Percentiles rank a stretch among this genome's conserved stretches.
Conservation (phyloP, 1,140 invertebrate genomes). For the Bombus soroeensis region DNA sequence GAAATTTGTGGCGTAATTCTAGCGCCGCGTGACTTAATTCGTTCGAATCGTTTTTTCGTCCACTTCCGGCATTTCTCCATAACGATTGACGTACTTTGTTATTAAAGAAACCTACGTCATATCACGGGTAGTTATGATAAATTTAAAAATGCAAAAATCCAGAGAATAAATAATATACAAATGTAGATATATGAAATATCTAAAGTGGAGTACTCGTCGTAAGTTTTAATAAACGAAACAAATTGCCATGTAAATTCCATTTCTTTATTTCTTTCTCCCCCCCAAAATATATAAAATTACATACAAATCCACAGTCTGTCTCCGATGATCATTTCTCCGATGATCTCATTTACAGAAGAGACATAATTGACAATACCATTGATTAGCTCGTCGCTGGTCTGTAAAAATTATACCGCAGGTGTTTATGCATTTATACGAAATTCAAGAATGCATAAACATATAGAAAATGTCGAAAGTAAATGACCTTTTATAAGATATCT, state of each 20-base stretch:
- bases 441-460: not conserved
- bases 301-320: too few species aligned
- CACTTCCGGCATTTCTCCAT: not conserved
- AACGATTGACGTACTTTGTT: not conserved
- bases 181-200: too few species aligned
- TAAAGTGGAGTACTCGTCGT: too few species aligned
- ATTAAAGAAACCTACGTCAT: constrained; percentile 4
- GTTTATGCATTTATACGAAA: not conserved
- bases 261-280: too few species aligned
- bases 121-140: not conserved
- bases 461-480: not conserved
- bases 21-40: constrained; percentile 37
- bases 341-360: not conserved
- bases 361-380: not conserved
- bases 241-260: too few species aligned
- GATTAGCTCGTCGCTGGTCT: too few species aligned
- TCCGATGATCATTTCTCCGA: too few species aligned
- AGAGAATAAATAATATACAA: not conserved
- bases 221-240: too few species aligned
- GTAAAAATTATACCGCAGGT: not conserved
- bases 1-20: constrained; percentile 63
- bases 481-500: too few species aligned
- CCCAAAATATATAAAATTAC: too few species aligned
- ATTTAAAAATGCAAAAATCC: not conserved
- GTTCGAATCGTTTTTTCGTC: not conserved